Base-by-base conservation (phyloP, 2,888 invertebrate genomes). In the Epinotia brunnichana region DNA sequence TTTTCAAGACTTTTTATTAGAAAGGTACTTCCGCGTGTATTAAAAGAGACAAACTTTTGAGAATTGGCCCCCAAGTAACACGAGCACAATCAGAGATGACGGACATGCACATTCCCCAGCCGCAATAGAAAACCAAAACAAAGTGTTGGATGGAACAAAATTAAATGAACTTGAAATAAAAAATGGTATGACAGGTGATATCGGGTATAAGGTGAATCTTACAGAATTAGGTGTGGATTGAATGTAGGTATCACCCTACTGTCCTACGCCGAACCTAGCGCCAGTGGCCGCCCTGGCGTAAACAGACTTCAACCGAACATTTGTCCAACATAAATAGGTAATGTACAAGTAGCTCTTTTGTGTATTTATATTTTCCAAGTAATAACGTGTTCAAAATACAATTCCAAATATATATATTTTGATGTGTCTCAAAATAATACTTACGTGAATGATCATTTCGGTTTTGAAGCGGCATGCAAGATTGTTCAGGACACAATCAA, bases 401-500 rank as follows among this genome's bases (percentile, higher is more conserved):
- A 79, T 79, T 78, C 78, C 69, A 77, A 73, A 74, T 74, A 76
- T 75, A 75, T 77, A 76, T 80, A 89, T 86, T 85, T 90, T 86
- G 90, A 91, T 91, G 92, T 91, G 92, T 92, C 90, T 90, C 92
- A 92, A 92, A 92, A 93, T 91, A 94, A 95, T 95, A 96, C 95
- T 96, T 95, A 95, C 95, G 95, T 95, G 95, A 95, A 95, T 93
- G 94, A 94, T 94, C 92, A 92, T 94, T 94, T 95, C 94, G 94
- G 93, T 94, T 94, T 95, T 94, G 95, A 95, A 95, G 95, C 95
- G 94, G 95, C 95, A 95, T 95, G 95, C 95, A 94, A 94, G 94
- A 94, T 95, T 95, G 95, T 95, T 95, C 95, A 94, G 95, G 95
- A 95, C 95, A 95, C 95, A 95, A 95, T 95, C 95, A 96, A 95